Percentiles rank a stretch among this genome's conserved stretches.
These are phyloP conservation scores for Acholoe squamosa DNA, from an alignment of 2,888 invertebrate species.

Conservation along the genomic window DNA sequence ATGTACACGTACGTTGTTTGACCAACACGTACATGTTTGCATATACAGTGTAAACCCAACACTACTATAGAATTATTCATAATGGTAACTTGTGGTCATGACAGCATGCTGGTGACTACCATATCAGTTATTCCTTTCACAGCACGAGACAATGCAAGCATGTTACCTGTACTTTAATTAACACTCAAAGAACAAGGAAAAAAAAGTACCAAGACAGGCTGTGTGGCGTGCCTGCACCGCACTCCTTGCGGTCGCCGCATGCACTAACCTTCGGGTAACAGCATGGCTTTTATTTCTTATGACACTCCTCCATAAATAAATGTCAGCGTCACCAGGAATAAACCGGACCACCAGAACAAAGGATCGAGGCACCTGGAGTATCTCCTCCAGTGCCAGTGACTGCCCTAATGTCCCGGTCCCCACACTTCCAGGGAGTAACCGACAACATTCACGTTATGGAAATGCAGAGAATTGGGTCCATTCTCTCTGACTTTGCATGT, in stretches of 20 bases:
- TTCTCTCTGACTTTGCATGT: no score
- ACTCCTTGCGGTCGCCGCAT: neutral
- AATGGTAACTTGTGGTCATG: no score
- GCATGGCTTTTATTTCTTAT: slow-evolving; percentile 38
- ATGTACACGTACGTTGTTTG: no score
- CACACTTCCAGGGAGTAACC: no score
- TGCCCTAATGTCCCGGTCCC: no score
- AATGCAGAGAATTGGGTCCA: no score
- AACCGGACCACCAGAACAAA: slow-evolving; percentile 33
- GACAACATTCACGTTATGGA: no score
- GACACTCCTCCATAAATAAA: slow-evolving; percentile 19
- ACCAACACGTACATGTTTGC: no score
- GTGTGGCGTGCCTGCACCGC: neutral
- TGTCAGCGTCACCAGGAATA: slow-evolving; percentile 29
- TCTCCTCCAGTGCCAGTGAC: neutral
- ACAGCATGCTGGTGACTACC: no score
- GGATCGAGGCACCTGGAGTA: slow-evolving; percentile 33
- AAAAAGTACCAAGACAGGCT: neutral
- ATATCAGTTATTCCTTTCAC: no score
- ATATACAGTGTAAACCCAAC: no score
- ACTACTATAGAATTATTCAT: no score
- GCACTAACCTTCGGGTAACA: slow-evolving; percentile 26
- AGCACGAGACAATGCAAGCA: neutral
- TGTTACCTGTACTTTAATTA: slow-evolving; percentile 7
- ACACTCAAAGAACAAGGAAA: neutral